A percentile compares a stretch with the other conserved stretches of the same genome.
Evolutionary conservation across 2,113 vertebrate species (phyloP).

Genomic region (Athene cunicularia): DNA sequence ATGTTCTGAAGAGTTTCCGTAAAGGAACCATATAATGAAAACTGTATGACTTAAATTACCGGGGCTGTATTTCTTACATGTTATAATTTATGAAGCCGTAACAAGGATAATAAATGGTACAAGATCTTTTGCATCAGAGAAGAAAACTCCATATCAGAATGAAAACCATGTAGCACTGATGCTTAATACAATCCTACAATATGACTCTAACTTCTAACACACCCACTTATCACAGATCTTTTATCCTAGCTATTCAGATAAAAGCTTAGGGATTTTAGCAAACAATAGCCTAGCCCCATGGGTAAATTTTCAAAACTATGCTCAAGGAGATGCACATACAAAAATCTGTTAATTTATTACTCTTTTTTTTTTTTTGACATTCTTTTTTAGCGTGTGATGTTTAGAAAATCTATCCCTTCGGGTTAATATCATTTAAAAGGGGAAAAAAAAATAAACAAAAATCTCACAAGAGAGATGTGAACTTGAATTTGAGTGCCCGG

Average conservation of each 20-base stretch:
- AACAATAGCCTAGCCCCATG: conserved; percentile 20
- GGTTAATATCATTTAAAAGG: conserved; percentile 50
- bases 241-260: conserved; percentile 5
- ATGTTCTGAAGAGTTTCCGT: not conserved
- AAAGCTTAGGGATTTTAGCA: conserved; percentile 33
- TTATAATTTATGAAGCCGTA: not conserved
- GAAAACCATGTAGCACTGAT: not conserved
- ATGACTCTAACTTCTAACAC: not conserved
- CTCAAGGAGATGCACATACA: not conserved
- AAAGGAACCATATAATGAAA: not conserved
- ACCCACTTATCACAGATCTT: not conserved
- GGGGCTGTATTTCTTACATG: not conserved
- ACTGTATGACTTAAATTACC: not conserved
- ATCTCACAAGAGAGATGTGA: conserved; percentile 29
- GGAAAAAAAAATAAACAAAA: conserved; percentile 4
- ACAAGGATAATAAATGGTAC: not conserved
- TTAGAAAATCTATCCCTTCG: conserved; percentile 37
- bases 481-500: conserved; percentile 25
- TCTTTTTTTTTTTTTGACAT: not conserved
- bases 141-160: not conserved
- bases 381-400: not conserved
- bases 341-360: not conserved
- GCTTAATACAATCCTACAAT: not conserved
- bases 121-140: not conserved
- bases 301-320: conserved; percentile 8